Evolutionary conservation across 1,140 invertebrate genomes (phyloP).

Genomic region (Drosophila suzukii): DNA sequence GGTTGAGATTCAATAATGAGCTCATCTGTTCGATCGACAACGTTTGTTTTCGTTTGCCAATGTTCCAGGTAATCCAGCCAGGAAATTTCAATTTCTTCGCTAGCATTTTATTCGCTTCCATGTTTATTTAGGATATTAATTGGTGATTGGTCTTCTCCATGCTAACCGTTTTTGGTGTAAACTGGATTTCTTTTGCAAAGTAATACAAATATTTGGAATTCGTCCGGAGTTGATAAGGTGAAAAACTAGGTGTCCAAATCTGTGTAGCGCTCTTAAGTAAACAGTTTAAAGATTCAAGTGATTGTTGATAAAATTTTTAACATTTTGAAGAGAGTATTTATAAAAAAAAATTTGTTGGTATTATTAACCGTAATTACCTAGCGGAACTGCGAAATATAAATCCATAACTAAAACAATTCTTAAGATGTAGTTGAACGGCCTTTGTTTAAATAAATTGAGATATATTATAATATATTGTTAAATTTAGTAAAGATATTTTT

Average conservation of each 20-base stretch:
- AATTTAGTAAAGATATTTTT: too few species aligned
- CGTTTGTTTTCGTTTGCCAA: conserved; percentile 72
- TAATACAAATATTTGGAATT: conserved; percentile 22
- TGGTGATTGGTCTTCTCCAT: conserved; percentile 25
- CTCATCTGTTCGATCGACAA: conserved; percentile 36
- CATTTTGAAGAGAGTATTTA: too few species aligned
- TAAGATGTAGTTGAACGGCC: too few species aligned
- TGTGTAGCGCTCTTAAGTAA: too few species aligned
- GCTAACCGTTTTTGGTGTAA: conserved; percentile 7
- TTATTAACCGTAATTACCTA: too few species aligned
- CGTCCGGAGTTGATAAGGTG: neutral
- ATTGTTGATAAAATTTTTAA: too few species aligned
- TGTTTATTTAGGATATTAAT: conserved; percentile 34
- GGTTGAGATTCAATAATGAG: conserved; percentile 71
- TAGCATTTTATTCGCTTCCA: conserved; percentile 42
- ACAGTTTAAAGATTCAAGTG: too few species aligned
- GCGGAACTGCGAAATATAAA: too few species aligned
- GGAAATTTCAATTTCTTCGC: conserved; percentile 72
- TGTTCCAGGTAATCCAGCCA: conserved; percentile 73
- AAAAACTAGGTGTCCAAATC: neutral
- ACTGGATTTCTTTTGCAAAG: neutral
- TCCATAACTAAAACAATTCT: too few species aligned
- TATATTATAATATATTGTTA: too few species aligned
- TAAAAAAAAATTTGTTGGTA: too few species aligned
- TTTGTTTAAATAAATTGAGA: too few species aligned